Evolutionary conservation across 2,888 invertebrate species (phyloP), one percentile per base, ranked within the genome.

Genomic region (Synanthedon tipuliformis): DNA sequence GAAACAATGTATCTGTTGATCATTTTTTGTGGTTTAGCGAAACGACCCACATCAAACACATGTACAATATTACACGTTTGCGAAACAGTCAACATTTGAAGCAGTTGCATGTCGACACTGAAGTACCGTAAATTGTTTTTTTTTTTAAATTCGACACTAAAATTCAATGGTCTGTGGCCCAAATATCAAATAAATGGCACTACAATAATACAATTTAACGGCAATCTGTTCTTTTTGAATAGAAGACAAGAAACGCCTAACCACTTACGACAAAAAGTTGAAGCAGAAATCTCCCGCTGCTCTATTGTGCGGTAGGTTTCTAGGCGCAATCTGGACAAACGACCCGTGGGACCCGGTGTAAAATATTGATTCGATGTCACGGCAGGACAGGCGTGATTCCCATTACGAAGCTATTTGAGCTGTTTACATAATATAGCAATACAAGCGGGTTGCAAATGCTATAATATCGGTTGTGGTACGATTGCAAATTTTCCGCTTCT

Each of bases 151-250:
- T 78, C 74, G 72, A 66, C 65, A 72, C 73, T 72, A 74, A 65
- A 71, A 71, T 77, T 70, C 71, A 73, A 72, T 69, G 68, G 72
- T 68, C 68, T 62, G 67, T 68, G 69, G 66, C 69, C 66, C 75
- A 71, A 78, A 82, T 78, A 71, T 65, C 76, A 69, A 81, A 82
- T 79, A 81, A 82, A 84, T 75, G 78, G 73, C 69, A 63, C 73
- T 75, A 86, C 84, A 87, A 85, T 84, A 78, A 75, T 73, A 73
- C 80, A 75, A 86, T 86, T 86, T 84, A 84, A 84, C 83, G 85
- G 79, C 86, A 82, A 87, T 86, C 84, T 85, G 77, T 81, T 81
- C 77, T 79, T 80, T 84, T 85, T 79, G 83, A 72, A 68, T 69
- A 64, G 59, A 64, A 71, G 70, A 75, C 76, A 77, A 77, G 80